Base-by-base conservation (phyloP, 1,140 invertebrate genomes). In the Meloidogyne hapla region DNA sequence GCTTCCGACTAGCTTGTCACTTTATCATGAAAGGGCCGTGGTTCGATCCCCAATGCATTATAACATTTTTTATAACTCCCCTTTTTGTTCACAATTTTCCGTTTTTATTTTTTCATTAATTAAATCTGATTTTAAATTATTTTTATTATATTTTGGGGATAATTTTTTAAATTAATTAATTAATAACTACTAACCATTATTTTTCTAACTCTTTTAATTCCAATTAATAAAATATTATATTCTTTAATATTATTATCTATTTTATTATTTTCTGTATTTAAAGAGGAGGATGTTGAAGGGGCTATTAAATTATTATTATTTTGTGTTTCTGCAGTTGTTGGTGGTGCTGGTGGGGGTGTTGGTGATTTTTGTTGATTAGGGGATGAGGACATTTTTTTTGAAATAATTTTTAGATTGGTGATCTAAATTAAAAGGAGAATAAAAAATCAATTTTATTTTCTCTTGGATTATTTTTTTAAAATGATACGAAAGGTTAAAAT, bases 171-270 rank as follows among this genome's bases (percentile, higher is more conserved):
- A 42, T 3, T 5, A 42, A 12, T 42, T 42, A 42, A 12, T 42
- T 10, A 5, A 42, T 42, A 12, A 15, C n/a, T n/a, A 56, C 48
- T n/a, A 56, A 56, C 48, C n/a, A 56, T 6, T n/a, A 56, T 56
- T 15, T 56, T 2, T 56, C 48, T 56, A n/a, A 56, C n/a, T n/a
- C n/a, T 56, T 56, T 56, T 56, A 8, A 56, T 56, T 56, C 48
- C 48, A 56, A 56, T 56, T 56, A 56, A 56, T 56, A 56, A 56
- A 56, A 56, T 56, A 56, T 56, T 56, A 56, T n/a, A 56, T 56
- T 56, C 48, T 56, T 56, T 56, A 21, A 56, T 56, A 56, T 56
- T 56, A 56, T 56, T 45, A 45, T 45, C 18, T 45, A 45, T 45
- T 45, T 45, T 45, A 45, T 42, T 48, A 48, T 48, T 48, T 18